phyloP scores from a whole-genome alignment of 2,888 invertebrate genomes.

The Rhagophthalmus giganteus region DNA sequence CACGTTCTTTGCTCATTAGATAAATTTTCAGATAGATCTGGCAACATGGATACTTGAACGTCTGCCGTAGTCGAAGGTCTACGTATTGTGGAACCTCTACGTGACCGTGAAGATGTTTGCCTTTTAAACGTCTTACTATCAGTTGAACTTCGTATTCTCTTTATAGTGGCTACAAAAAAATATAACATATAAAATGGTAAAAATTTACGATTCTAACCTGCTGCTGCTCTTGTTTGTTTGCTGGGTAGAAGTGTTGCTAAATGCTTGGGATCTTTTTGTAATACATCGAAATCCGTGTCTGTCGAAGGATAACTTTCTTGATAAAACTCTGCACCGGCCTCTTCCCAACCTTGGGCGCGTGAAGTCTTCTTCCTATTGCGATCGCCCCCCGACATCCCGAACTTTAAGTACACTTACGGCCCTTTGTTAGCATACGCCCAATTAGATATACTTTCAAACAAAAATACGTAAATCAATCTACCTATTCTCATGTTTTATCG shows the following conservation, averaged over 20 bases:
- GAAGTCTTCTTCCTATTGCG: slow-evolving; percentile 60
- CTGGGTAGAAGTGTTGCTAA: slow-evolving; percentile 77
- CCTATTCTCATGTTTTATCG: background rate
- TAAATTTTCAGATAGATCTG: slow-evolving; percentile 80
- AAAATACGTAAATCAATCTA: background rate
- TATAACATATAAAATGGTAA: background rate
- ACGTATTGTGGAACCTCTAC: slow-evolving; percentile 58
- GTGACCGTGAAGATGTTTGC: slow-evolving; percentile 59
- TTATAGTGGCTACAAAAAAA: slow-evolving; percentile 63
- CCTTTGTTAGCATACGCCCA: too few species aligned
- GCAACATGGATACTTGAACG: slow-evolving; percentile 76
- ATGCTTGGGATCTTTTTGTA: slow-evolving; percentile 72
- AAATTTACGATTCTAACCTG: slow-evolving; percentile 40
- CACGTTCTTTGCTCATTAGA: slow-evolving; percentile 82
- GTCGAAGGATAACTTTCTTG: slow-evolving; percentile 77
- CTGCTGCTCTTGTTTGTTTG: slow-evolving; percentile 76
- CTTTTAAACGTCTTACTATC: slow-evolving; percentile 62
- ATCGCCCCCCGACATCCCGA: slow-evolving; percentile 62
- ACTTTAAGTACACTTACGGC: too few species aligned
- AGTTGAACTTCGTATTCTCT: slow-evolving; percentile 64
- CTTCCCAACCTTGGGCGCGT: slow-evolving; percentile 75
- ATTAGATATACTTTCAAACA: too few species aligned
- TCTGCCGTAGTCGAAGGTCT: slow-evolving; percentile 62
- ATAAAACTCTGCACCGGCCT: slow-evolving; percentile 83
- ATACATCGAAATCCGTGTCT: slow-evolving; percentile 68